Evolutionary conservation across 2,797 vertebrate genomes (phyloP).

Genomic region (Myotis planiceps): DNA sequence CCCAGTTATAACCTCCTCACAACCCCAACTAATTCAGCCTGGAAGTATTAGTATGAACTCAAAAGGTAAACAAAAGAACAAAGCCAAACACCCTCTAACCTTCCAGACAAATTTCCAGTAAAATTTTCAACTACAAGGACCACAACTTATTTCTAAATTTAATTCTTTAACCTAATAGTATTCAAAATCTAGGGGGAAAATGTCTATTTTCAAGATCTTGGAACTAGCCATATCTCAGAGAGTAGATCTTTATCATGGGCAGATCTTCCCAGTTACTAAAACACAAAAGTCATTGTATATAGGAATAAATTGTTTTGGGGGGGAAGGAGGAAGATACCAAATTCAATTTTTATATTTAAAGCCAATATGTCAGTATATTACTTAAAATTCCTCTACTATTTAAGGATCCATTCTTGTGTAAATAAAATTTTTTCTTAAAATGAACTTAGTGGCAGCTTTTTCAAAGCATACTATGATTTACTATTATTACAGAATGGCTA

Average conservation of each 20-base stretch:
- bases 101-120: neutral
- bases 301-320: neutral
- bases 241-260: neutral
- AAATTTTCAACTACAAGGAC: neutral
- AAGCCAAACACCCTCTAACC: neutral
- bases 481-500: neutral
- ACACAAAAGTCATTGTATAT: neutral
- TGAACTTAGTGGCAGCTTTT: neutral
- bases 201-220: neutral
- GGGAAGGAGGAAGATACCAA: neutral
- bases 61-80: neutral
- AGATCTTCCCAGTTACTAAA: neutral
- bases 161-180: neutral
- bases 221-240: neutral
- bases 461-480: constrained; percentile 14
- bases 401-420: neutral
- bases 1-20: neutral
- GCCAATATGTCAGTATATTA: constrained; percentile 11
- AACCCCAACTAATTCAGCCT: neutral
- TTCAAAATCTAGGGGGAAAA: neutral
- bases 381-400: neutral
- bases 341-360: neutral
- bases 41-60: neutral
- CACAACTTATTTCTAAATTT: constrained; percentile 6
- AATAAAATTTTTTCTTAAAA: constrained; percentile 23